Evolutionary conservation across 2,888 invertebrate species (phyloP).

Genomic region (Apotomis betuletana): DNA sequence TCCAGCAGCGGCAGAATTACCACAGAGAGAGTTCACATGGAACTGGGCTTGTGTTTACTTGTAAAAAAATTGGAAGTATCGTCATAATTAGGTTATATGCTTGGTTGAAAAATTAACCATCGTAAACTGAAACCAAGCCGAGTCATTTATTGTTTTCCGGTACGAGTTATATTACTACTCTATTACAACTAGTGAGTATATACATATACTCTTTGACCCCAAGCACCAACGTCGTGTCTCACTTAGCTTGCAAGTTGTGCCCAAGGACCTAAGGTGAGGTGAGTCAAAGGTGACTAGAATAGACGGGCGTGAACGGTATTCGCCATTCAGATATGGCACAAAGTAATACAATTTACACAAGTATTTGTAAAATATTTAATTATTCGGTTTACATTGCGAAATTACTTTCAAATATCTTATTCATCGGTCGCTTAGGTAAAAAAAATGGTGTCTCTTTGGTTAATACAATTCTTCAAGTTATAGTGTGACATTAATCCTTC

Average conservation of each 20-base stretch:
- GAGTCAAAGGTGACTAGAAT: conserved; percentile 25
- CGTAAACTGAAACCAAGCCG: no score
- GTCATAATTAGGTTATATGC: no score
- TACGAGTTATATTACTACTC: no score
- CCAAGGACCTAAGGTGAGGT: neutral
- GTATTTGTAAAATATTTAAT: no score
- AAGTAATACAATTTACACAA: no score
- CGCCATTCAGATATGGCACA: neutral
- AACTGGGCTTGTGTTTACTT: no score
- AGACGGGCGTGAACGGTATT: neutral
- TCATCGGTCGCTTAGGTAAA: neutral
- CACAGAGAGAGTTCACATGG: no score
- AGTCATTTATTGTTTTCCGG: no score
- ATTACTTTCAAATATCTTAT: conserved; percentile 12
- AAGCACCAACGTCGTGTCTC: conserved; percentile 23
- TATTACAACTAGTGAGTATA: no score
- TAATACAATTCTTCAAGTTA: neutral
- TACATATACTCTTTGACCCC: conserved; percentile 19
- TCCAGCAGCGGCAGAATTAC: no score
- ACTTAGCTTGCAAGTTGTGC: conserved; percentile 20
- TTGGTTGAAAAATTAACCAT: no score
- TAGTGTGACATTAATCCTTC: conserved; percentile 1
- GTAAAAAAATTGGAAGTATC: no score
- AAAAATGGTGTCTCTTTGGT: neutral
- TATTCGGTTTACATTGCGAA: neutral